Percentiles rank a stretch among this genome's conserved stretches.
Evolutionary conservation across 1,140 invertebrate genomes (phyloP).

Genomic region (Lithobius niger): DNA sequence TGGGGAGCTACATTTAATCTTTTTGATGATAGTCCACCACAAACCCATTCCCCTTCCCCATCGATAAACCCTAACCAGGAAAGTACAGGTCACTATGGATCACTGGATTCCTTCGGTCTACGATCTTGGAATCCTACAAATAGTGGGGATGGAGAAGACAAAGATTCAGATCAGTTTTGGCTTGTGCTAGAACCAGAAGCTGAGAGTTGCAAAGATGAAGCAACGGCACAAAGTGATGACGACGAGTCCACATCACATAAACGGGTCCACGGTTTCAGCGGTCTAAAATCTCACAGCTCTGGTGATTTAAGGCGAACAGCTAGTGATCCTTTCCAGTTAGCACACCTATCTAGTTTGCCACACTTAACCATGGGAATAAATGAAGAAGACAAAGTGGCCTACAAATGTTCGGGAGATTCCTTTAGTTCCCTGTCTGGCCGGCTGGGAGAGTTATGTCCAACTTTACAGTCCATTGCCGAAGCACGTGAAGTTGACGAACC

Average conservation of each 20-base stretch:
- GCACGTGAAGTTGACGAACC: not conserved
- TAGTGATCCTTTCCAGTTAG: not conserved
- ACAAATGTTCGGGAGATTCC: not conserved
- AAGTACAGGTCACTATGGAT: too few species aligned
- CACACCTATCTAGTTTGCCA: not conserved
- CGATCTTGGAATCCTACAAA: too few species aligned
- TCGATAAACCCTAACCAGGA: too few species aligned
- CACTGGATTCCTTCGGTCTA: too few species aligned
- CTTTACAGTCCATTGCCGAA: not conserved
- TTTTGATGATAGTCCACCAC: not conserved
- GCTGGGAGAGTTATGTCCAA: not conserved
- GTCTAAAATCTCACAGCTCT: not conserved
- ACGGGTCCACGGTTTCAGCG: not conserved
- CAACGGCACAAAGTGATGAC: not conserved
- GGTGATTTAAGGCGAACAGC: not conserved
- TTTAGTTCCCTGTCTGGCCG: not conserved
- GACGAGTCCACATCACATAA: not conserved
- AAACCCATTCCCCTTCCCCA: too few species aligned
- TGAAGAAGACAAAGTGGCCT: not conserved
- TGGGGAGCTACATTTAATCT: not conserved
- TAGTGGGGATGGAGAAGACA: too few species aligned
- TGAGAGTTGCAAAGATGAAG: too few species aligned
- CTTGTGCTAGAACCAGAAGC: not conserved
- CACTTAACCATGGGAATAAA: not conserved
- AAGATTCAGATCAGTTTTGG: constrained; percentile 4